Evolutionary conservation across 1,140 invertebrate genomes (phyloP), one percentile per base, ranked within the genome.

Genomic region (Dendrolimus kikuchii): DNA sequence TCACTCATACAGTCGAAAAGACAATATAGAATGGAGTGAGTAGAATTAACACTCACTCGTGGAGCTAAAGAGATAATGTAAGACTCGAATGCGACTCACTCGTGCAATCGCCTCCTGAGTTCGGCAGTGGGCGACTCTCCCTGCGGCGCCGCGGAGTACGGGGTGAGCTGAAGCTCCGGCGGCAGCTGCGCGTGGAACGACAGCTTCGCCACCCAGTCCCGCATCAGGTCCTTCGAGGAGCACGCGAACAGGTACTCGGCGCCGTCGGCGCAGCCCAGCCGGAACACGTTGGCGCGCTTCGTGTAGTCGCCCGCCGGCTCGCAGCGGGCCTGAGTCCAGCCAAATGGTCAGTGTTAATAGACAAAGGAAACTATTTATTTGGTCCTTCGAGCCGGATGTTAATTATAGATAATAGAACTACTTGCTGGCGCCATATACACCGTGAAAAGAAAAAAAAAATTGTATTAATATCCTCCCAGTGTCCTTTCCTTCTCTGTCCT

Each of bases 171-270:
- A 81, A 96, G 89, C 71, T 93, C 94, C 5, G 97, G 97, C 36
- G 95, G 95, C 56, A 98, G 87, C 67, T 91, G 90, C n/a, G 98
- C 97, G 81, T 98, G 96, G 90, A 98, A 98, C 40, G 92, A 91
- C 60, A 99, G 94, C 87, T 98, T 98, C 66, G 94, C 93, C 2
- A 98, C 92, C 98, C 98, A 99, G 51, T 98, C 95, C 62, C 92
- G 89, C 92, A 99, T 93, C 57, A 94, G 92, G 2, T 91, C 90
- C 43, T 92, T 90, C 51, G 88, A 92, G 1, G 91, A 84, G 47
- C 95, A 93, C 48, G 95, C 89, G 74, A 99, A 97, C 38, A 99
- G 88, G 86, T 95, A 99, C 84, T 99, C 97, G 0, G 96, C 95
- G 5, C 96, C 96, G 83, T 99, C 98, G 4, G 92, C 92, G 57